These are phyloP conservation scores for Echinometra lucunter DNA, from an alignment of 53 echinoderm and acorn worm species.

Conservation along the genomic window DNA sequence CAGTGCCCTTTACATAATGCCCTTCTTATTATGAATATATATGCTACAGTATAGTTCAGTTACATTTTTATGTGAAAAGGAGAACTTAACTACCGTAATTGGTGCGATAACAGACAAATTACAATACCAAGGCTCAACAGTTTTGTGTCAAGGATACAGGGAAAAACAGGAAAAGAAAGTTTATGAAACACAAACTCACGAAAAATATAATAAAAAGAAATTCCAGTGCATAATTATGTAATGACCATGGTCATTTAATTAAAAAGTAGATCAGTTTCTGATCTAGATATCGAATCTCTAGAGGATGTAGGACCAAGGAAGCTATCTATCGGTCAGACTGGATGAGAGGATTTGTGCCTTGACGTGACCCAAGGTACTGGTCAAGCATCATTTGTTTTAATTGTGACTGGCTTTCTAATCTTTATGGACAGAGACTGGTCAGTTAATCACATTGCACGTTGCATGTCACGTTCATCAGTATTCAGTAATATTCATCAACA, in stretches of 20 bases:
- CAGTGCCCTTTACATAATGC: background rate
- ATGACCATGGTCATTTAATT: slow-evolving; percentile 7
- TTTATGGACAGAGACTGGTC: background rate
- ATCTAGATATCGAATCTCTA: background rate
- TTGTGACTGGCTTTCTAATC: background rate
- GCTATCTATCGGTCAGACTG: background rate
- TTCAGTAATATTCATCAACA: too few species aligned
- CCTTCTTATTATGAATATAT: too few species aligned
- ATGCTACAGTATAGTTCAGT: too few species aligned
- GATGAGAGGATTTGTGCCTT: background rate
- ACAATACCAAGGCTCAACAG: background rate
- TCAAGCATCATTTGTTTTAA: background rate
- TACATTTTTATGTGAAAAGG: background rate
- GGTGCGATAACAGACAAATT: slow-evolving; percentile 15
- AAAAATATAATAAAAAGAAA: background rate
- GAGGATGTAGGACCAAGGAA: background rate
- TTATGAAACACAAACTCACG: background rate
- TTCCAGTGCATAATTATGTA: background rate
- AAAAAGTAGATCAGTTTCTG: slow-evolving; percentile 35
- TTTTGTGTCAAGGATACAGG: slow-evolving; percentile 25
- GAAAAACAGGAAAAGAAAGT: background rate
- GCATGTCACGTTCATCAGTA: too few species aligned
- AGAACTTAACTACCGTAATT: background rate
- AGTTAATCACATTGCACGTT: background rate
- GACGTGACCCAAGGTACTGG: background rate